Base-by-base conservation (phyloP, 1,140 invertebrate genomes). In the Drosophila hydei region DNA sequence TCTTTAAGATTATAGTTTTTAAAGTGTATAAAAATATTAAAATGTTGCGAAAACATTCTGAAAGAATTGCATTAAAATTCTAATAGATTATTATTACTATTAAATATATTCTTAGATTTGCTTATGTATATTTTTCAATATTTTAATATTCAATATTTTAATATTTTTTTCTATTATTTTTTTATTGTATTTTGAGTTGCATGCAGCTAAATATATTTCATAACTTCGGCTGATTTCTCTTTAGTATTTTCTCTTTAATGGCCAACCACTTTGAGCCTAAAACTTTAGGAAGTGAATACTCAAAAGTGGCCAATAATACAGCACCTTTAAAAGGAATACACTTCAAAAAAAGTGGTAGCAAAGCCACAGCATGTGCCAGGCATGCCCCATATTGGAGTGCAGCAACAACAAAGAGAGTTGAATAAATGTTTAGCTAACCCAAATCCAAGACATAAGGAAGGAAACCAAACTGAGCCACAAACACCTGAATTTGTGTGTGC, bases 361-460 rank as follows among this genome's bases (percentile, higher is more conserved):
- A 33, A 27, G 16, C 9, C 60, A 25, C 27, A 18, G 43, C 52
- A 50, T 19, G 18, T 64, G 58, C 58, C 23, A 2, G 30, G 19
- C 16, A 12, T 56, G 21, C 60, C n/a, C 60, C 18, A 23, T 33
- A 36, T 27, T 12, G 30, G 42, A 25, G 48, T 27, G 45, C 25
- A 36, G 30, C 43, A 16, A 36, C 23, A 50, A 30, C 38, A 16
- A 16, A 23, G n/a, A 42, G 8, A 51, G 59, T 56, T 58, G 65
- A 62, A 70, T 62, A 80, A 85, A 80, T 87, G 74, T 87, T 77
- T 77, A 67, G 71, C 52, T 81, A 87, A 87, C 75, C 83, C 83
- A 87, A 88, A 81, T 88, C 63, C 61, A 56, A 72, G 36, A 58
- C 43, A 85, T 79, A 75, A 87, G 83, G 81, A 87, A 87, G 81